Base-by-base conservation (phyloP, 1,140 invertebrate species). In the Saccostrea glomerata region DNA sequence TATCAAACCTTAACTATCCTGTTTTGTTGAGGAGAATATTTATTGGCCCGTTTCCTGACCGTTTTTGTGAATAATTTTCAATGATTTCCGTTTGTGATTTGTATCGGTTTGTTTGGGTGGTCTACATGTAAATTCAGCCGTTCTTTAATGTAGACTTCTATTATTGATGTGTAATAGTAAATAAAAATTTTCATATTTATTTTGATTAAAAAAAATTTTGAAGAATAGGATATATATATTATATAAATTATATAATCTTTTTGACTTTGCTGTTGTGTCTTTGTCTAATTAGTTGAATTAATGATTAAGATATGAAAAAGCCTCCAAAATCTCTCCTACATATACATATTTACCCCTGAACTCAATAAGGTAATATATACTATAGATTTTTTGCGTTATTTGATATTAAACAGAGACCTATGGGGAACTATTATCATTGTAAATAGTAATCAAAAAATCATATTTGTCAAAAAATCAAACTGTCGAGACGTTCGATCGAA, bases 21-120 rank as follows among this genome's bases (percentile, higher is more conserved):
- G 58, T 20, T 63, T 63, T 63, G 58, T n/a, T 17, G 17, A 20
- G 58, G 58, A 63, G 15, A 20, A 63, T 20, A 63, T 63, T 63
- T 63, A 63, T 63, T 63, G 58, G 58, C n/a, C 58, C 58, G 58
- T 63, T 63, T 63, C 58, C 58, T 63, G 58, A 20, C 58, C n/a
- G 58, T 63, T 17, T 36, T 20, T 63, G n/a, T 20, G 58, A 17
- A 63, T 63, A 63, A 63, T 63, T 63, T 63, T 6, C 58, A 20
- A 20, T 20, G 58, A 63, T 63, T 63, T 63, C 58, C 58, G 58
- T 63, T 20, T 63, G 17, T n/a, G 58, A 63, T 63, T 20, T 63
- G 17, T 63, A 63, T 63, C 58, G 58, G 58, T 63, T 63, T 63
- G n/a, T 63, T 63, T 63, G n/a, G 17, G 58, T 63, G 58, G 58